Percentiles rank a stretch among this genome's conserved stretches.
phyloP scores from a whole-genome alignment of 64 coral and sea anemone species.

The Anthopleura sola region DNA sequence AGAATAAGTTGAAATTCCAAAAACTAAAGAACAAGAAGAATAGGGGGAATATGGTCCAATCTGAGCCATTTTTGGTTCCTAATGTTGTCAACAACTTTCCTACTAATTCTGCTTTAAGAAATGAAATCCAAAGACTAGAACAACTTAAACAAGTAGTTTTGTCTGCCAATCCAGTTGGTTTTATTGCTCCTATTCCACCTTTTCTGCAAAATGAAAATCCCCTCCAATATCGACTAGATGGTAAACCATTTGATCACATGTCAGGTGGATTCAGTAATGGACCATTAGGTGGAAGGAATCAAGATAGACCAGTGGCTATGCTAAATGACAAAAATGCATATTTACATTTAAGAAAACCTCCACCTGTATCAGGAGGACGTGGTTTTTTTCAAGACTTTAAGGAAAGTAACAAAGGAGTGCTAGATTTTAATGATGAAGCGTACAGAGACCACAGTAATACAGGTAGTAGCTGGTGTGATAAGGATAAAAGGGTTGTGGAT shows the following conservation, averaged over 20 bases:
- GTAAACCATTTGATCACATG: neutral
- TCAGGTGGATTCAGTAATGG: neutral
- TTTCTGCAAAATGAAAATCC: neutral
- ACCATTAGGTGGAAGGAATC: neutral
- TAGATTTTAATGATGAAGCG: neutral
- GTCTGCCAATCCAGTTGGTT: neutral
- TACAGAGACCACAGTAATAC: neutral
- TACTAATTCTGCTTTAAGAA: neutral
- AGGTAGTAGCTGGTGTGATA: neutral
- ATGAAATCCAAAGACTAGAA: neutral
- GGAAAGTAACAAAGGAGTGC: neutral
- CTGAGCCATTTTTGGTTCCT: neutral
- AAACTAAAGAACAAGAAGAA: neutral
- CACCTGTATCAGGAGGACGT: neutral
- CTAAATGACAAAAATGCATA: neutral
- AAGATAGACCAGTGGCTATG: neutral
- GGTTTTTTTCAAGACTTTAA: conserved; percentile 2
- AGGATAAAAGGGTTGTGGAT: neutral
- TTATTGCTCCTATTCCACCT: neutral
- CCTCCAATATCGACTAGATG: neutral
- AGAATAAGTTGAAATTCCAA: neutral
- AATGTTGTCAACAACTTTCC: neutral
- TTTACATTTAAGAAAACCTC: neutral
- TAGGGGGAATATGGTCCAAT: neutral
- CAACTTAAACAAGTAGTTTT: neutral